phyloP scores from a whole-genome alignment of 2,797 vertebrate species.

The Bucorvus abyssinicus region DNA sequence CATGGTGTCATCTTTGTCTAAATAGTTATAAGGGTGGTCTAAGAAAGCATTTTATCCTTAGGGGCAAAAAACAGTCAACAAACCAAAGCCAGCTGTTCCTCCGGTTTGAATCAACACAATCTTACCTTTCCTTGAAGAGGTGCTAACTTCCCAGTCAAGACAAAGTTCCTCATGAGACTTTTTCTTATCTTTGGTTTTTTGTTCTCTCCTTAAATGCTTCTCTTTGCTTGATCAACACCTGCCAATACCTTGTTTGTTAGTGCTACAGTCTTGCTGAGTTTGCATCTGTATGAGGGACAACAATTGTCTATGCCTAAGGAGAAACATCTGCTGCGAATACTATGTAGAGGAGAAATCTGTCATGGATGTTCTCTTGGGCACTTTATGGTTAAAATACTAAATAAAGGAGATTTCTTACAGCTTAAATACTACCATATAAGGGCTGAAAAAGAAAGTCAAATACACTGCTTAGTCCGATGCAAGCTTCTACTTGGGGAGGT shows the following conservation, averaged over 20 bases:
- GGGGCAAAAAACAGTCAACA: neutral
- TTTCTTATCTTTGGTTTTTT: neutral
- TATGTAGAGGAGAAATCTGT: neutral
- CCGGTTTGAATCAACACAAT: neutral
- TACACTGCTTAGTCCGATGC: neutral
- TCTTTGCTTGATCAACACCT: neutral
- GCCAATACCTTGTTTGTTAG: neutral
- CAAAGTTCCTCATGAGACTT: neutral
- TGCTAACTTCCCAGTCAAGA: neutral
- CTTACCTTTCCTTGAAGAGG: neutral
- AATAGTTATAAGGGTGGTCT: neutral
- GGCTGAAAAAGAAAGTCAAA: neutral
- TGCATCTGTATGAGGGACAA: neutral
- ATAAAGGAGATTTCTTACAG: neutral
- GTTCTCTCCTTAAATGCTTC: neutral
- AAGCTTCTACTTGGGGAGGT: neutral
- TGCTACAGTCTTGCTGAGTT: neutral
- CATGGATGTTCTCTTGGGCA: neutral
- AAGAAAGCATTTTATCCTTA: neutral
- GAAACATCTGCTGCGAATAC: neutral
- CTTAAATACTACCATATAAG: neutral
- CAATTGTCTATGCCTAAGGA: neutral
- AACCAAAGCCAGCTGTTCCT: neutral
- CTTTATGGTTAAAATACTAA: neutral
- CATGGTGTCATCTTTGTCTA: neutral